phyloP scores from a whole-genome alignment of 2,797 vertebrate species.

The Microctenopoma lineatum region DNA sequence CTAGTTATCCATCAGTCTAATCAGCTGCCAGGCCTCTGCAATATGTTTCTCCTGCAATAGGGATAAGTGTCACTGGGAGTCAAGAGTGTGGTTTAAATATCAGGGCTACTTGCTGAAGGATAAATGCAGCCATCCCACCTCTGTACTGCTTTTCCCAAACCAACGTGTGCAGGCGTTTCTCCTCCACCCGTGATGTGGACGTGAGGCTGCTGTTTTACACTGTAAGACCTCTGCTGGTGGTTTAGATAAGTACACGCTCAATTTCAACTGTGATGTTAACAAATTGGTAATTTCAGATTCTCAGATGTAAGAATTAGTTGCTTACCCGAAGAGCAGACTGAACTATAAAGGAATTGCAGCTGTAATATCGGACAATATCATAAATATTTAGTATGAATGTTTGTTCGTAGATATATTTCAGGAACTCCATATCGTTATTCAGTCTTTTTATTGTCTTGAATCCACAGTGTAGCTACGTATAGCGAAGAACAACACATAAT shows the following conservation, averaged over 20 bases:
- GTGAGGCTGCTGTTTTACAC: slow-evolving; percentile 23
- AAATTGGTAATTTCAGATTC: no score
- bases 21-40: slow-evolving; percentile 59
- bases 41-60: slow-evolving; percentile 44
- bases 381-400: no score
- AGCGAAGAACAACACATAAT: slow-evolving; percentile 16
- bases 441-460: no score
- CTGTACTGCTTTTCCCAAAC: slow-evolving; percentile 64
- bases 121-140: slow-evolving; percentile 72
- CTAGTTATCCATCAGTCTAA: slow-evolving; percentile 65
- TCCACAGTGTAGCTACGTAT: no score
- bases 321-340: no score
- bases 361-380: no score
- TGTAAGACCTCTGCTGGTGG: slow-evolving; percentile 69
- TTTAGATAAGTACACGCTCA: slow-evolving; percentile 55
- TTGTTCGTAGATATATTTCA: no score
- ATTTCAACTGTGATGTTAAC: slow-evolving; percentile 21
- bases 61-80: slow-evolving; percentile 46
- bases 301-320: no score
- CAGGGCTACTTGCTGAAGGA: slow-evolving; percentile 43
- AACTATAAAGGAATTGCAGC: no score
- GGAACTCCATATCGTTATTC: no score
- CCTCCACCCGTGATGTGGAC: slow-evolving; percentile 7
- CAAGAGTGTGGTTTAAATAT: slow-evolving; percentile 62
- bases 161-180: slow-evolving; percentile 36